Evolutionary conservation across 2,113 vertebrate genomes (phyloP).

Genomic region (Rallus limicola): DNA sequence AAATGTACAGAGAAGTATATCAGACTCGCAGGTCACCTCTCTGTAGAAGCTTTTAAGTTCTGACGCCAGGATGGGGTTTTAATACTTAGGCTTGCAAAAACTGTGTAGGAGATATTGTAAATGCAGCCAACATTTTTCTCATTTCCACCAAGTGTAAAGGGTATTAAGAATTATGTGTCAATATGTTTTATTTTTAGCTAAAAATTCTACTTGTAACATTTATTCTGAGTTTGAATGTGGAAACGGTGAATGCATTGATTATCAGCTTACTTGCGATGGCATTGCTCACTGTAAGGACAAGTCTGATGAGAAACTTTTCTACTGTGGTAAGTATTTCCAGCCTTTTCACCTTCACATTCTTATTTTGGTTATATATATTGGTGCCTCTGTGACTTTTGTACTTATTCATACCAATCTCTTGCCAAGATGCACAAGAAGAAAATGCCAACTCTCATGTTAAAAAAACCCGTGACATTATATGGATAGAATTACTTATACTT

Average conservation of each 20-base stretch:
- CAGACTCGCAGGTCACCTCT: neutral
- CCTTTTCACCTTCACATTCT: neutral
- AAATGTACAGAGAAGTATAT: neutral
- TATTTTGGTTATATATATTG: neutral
- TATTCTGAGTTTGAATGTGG: constrained; percentile 95
- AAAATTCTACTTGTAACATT: constrained; percentile 93
- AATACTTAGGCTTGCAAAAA: neutral
- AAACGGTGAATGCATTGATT: constrained; percentile 94
- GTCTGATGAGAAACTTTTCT: constrained; percentile 96
- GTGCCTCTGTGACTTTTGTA: neutral
- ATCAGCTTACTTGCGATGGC: constrained; percentile 93
- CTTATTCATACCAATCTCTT: neutral
- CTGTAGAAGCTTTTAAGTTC: neutral
- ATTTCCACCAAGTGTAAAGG: neutral
- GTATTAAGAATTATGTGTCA: neutral
- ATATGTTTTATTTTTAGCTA: constrained; percentile 76
- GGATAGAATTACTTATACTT: neutral
- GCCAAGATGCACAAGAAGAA: neutral
- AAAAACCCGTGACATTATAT: neutral
- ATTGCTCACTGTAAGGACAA: constrained; percentile 94
- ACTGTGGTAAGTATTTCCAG: constrained; percentile 86
- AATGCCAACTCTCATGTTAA: rapidly evolving
- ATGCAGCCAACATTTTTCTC: neutral
- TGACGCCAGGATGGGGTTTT: neutral
- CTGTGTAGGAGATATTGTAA: neutral